Evolutionary conservation across 2,888 invertebrate species (phyloP), one percentile per base, ranked within the genome.

Genomic region (Cecidostiba fungosa): DNA sequence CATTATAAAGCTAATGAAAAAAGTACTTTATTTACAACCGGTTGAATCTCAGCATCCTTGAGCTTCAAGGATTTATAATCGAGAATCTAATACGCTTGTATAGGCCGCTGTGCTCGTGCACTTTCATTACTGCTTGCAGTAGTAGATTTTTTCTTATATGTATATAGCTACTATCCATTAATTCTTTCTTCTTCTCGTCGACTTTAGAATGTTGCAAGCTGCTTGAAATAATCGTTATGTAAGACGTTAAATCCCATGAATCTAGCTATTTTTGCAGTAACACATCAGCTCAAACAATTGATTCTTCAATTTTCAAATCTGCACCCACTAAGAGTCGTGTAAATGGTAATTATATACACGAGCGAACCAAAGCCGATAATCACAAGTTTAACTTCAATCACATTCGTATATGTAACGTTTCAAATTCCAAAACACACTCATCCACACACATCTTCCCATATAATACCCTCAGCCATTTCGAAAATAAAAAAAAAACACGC

Each of bases 51-150:
- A 50, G 19, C n/a, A 73, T 73, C 80, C 80, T 80, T 73, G 80
- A 80, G 80, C 23, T 59, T 59, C 80, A 80, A 80, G 80, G 80
- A 70, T 70, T 70, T 36, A 47, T 69, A 43, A 78, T 78, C 32
- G 54, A 26, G 76, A 76, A 74, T 74, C 43, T 36, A 77, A 66
- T 77, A 14, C 77, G 26, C 66, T 74, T 74, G 12, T 12, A 16
- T 59, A n/a, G 32, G 59, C 19, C 16, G 32, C 77, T n/a, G 36
- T 74, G 19, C 29, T 6, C 39, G 32, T 36, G 26, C 62, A 54
- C 62, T 77, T 62, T 77, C 62, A 77, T 77, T 62, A 39, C 36
- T 39, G 62, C 39, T 23, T 77, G n/a, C n/a, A n/a, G 39, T 19
- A 23, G 36, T 36, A 36, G 32, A 32, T 77, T 54, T 77, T 62